Evolutionary conservation across 2,888 invertebrate genomes (phyloP).

Genomic region (Ormyrus pomaceus): DNA sequence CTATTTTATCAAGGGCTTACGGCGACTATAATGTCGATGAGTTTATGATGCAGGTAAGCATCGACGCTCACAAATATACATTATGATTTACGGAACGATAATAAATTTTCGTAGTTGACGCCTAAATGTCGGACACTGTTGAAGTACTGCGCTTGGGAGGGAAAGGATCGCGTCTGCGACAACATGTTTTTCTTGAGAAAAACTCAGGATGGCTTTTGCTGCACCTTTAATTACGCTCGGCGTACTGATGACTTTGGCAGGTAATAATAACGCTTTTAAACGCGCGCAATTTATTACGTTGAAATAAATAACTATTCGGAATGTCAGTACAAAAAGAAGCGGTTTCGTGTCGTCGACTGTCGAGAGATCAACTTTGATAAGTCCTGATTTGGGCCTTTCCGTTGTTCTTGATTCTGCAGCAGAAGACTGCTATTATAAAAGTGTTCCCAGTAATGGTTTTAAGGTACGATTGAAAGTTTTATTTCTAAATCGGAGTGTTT

Average conservation of each 20-base stretch:
- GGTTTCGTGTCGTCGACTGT: slow-evolving; percentile 34
- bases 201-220: slow-evolving; percentile 80
- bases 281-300: no score
- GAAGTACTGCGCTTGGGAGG: slow-evolving; percentile 77
- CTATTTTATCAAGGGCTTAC: slow-evolving; percentile 56
- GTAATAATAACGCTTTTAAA: slow-evolving; percentile 53
- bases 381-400: slow-evolving; percentile 64
- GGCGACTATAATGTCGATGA: slow-evolving; percentile 55
- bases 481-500: no score
- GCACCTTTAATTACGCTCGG: slow-evolving; percentile 78
- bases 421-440: slow-evolving; percentile 77
- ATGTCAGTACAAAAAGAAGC: slow-evolving; percentile 14
- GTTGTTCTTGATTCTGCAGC: slow-evolving; percentile 64
- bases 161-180: slow-evolving; percentile 74
- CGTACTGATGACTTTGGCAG: slow-evolving; percentile 24
- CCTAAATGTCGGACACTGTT: slow-evolving; percentile 77
- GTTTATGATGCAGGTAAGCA: slow-evolving; percentile 50
- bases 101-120: slow-evolving; percentile 72
- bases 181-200: slow-evolving; percentile 78
- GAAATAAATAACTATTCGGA: neutral
- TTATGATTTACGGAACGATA: neutral
- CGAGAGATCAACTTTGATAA: slow-evolving; percentile 54
- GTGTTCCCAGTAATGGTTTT: slow-evolving; percentile 76
- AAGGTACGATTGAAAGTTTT: slow-evolving; percentile 71
- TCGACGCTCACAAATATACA: neutral